phyloP scores from a whole-genome alignment of 2,797 vertebrate species.

The Scolopax rusticola region DNA sequence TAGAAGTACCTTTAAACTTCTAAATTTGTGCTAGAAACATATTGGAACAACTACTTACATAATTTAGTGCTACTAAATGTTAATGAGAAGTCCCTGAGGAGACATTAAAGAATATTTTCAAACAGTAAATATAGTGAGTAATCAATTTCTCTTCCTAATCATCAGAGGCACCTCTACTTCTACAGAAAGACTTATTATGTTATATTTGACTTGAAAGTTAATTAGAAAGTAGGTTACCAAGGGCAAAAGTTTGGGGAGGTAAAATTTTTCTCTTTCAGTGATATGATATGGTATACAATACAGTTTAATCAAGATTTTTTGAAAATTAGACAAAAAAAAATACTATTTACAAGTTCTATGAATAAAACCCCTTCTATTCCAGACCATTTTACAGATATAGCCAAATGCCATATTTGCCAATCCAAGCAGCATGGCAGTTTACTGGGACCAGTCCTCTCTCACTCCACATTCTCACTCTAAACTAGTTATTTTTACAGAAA shows the following conservation, averaged over 20 bases:
- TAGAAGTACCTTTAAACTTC: background rate
- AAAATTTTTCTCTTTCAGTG: background rate
- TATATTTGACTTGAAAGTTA: background rate
- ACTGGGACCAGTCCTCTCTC: background rate
- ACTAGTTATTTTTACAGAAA: background rate
- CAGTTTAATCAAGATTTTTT: background rate
- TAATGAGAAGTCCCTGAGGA: background rate
- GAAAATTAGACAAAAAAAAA: background rate
- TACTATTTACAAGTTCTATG: background rate
- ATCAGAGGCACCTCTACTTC: background rate
- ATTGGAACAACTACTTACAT: background rate
- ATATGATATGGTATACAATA: background rate
- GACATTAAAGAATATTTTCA: background rate
- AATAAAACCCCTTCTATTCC: background rate
- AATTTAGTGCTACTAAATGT: background rate
- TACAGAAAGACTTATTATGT: background rate
- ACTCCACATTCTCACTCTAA: background rate
- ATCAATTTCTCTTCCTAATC: background rate
- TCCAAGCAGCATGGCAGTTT: fast-evolving
- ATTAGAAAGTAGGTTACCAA: background rate
- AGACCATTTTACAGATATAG: background rate
- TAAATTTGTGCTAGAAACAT: background rate
- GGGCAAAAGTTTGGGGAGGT: background rate
- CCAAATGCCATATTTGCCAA: background rate
- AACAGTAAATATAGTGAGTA: background rate